phyloP scores from a whole-genome alignment of 2,113 vertebrate genomes.

The Plecotus auritus region DNA sequence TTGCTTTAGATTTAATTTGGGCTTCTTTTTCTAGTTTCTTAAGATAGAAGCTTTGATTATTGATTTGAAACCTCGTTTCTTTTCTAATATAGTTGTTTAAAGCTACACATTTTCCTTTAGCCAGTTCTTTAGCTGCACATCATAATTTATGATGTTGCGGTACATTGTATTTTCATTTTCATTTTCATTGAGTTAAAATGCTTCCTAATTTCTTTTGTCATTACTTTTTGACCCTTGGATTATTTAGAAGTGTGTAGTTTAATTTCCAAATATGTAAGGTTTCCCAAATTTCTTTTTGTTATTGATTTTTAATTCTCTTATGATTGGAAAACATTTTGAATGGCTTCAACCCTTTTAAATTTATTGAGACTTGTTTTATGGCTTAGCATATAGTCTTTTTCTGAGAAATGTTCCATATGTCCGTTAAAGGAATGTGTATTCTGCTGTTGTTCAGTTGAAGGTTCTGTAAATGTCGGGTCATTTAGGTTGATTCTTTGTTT shows the following conservation, averaged over 20 bases:
- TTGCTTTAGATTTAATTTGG: neutral
- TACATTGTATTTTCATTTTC: neutral
- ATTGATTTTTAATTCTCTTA: neutral
- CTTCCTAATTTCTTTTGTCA: neutral
- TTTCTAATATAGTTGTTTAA: neutral
- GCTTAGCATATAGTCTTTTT: neutral
- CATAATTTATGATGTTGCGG: neutral
- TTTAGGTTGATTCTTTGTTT: neutral
- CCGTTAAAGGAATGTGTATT: neutral
- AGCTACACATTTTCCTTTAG: neutral
- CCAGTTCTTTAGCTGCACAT: neutral
- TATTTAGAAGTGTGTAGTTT: neutral
- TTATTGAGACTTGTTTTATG: conserved; percentile 9
- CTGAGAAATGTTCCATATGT: neutral
- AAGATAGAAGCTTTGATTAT: neutral
- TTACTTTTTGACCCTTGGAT: neutral
- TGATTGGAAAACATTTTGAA: neutral
- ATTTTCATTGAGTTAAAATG: neutral
- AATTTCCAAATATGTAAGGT: neutral
- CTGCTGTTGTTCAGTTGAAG: neutral
- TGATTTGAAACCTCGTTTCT: neutral
- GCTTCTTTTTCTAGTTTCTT: neutral
- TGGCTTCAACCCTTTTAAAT: neutral
- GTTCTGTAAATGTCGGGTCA: neutral
- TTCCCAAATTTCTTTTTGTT: neutral